Percentiles rank a stretch among this genome's conserved stretches.
Evolutionary conservation across 2,797 vertebrate genomes (phyloP).

Genomic region (Schizopygopsis pylzovi): DNA sequence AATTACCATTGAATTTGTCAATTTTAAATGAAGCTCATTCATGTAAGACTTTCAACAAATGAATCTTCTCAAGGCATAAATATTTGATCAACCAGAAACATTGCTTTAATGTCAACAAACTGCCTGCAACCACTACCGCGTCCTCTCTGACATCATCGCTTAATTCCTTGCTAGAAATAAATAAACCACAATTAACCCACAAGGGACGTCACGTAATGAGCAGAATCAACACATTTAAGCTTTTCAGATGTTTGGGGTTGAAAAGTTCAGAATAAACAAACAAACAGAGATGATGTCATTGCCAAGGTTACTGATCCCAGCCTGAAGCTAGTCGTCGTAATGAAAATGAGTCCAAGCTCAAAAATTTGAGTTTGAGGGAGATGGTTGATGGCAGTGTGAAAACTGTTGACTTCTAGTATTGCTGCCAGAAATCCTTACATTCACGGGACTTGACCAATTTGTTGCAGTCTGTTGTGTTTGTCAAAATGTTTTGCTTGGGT

Average conservation of each 20-base stretch:
- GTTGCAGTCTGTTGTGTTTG: slow-evolving; percentile 29
- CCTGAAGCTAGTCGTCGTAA: slow-evolving; percentile 9
- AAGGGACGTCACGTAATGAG: slow-evolving; percentile 11
- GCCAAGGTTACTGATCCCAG: slow-evolving; percentile 3
- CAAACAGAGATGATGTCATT: slow-evolving; percentile 39
- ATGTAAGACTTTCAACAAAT: slow-evolving; percentile 23
- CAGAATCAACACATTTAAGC: slow-evolving; percentile 31
- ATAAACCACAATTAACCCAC: slow-evolving; percentile 13
- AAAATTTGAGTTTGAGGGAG: slow-evolving; percentile 25
- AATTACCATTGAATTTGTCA: neutral
- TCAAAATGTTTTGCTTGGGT: slow-evolving; percentile 6
- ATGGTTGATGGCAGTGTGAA: slow-evolving; percentile 29
- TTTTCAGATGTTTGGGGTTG: slow-evolving; percentile 35
- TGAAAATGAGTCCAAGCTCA: slow-evolving; percentile 33
- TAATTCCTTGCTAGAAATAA: neutral
- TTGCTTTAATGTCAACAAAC: slow-evolving; percentile 27
- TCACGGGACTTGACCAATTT: slow-evolving; percentile 25
- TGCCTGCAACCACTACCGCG: neutral
- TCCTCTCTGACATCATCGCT: slow-evolving; percentile 9
- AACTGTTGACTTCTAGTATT: slow-evolving; percentile 28
- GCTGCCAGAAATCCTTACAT: slow-evolving; percentile 27
- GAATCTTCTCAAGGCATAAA: neutral
- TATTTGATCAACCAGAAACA: slow-evolving; percentile 36
- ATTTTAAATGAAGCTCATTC: neutral
- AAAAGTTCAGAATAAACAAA: slow-evolving; percentile 37